Evolutionary conservation across 2,888 invertebrate genomes (phyloP), one percentile per base, ranked within the genome.

Genomic region (Microplitis deprimator): DNA sequence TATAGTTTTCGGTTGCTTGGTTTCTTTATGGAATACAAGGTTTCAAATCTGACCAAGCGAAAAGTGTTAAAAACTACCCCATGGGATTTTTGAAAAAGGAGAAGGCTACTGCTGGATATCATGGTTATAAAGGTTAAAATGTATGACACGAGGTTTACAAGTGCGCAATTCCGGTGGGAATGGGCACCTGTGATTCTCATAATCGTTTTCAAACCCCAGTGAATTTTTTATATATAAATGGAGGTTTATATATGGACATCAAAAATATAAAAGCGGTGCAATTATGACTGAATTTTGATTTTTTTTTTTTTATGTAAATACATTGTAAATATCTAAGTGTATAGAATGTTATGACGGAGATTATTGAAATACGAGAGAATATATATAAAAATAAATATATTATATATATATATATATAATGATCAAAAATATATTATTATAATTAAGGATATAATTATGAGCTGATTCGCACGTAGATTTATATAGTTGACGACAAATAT

Each of bases 91-190:
- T 68, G 59, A 68, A 62, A 68, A 71, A 68, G 29, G 69, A 74
- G 77, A 72, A 13, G 41, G 59, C 13, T 50, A 50, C 4, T 50
- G 50, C 10, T 13, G 29, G 29, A 29, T 29, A 29, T 29, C 3
- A 29, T 29, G 29, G 40, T 73, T 73, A 40, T 62, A 81, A 59
- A 73, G 67, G 67, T 73, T 60, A 29, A 29, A 60, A 67, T 65
- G 65, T 67, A 59, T 41, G 64, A 69, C 69, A 70, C 70, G 70
- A 62, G 69, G 77, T 80, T 77, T 69, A 79, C 74, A 79, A 81
- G 80, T 78, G 81, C 79, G 79, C 78, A 80, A 81, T 78, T 79
- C 77, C 82, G 79, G 79, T 73, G 84, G 77, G 83, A 84, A 83
- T 59, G 10, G 69, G 67, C 73, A 79, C 83, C 83, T 81, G 82